Conservation (phyloP, 92 coral and sea anemone genomes). For the Diadumene lineata region DNA sequence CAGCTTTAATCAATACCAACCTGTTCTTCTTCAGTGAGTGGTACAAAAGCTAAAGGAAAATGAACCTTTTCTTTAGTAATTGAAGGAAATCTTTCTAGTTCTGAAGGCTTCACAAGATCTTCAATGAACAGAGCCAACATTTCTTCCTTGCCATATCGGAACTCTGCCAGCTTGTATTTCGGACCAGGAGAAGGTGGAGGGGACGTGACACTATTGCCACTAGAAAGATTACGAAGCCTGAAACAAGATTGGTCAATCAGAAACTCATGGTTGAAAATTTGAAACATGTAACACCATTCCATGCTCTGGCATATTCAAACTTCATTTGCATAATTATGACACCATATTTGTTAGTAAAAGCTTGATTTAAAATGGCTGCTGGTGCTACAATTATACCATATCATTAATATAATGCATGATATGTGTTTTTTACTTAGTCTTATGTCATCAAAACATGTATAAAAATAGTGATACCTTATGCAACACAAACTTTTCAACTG, state of each 20-base stretch:
- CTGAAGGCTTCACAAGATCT: conserved; percentile 67
- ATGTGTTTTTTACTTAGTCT: too few species aligned
- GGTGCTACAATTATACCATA: too few species aligned
- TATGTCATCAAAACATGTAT: too few species aligned
- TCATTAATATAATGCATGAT: too few species aligned
- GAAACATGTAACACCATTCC: too few species aligned
- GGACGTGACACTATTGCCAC: conserved; percentile 95
- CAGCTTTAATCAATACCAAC: conserved; percentile 32
- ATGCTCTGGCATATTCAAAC: too few species aligned
- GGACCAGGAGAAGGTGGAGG: conserved; percentile 99
- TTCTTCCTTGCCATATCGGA: conserved; percentile 97
- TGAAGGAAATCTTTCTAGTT: conserved; percentile 68
- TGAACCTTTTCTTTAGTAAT: conserved; percentile 61
- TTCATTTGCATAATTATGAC: too few species aligned
- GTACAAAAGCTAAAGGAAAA: conserved; percentile 79
- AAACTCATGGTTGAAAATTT: too few species aligned
- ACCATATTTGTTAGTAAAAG: too few species aligned
- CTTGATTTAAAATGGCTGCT: too few species aligned
- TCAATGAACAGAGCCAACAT: conserved; percentile 93
- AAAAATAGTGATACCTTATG: too few species aligned
- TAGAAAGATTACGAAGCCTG: conserved; percentile 98
- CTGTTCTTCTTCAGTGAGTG: conserved; percentile 96
- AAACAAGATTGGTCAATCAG: neutral
- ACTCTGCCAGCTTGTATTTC: conserved; percentile 90
- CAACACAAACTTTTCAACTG: too few species aligned